Conservation (phyloP, 2,888 invertebrate species). For the Hanleya hanleyi region DNA sequence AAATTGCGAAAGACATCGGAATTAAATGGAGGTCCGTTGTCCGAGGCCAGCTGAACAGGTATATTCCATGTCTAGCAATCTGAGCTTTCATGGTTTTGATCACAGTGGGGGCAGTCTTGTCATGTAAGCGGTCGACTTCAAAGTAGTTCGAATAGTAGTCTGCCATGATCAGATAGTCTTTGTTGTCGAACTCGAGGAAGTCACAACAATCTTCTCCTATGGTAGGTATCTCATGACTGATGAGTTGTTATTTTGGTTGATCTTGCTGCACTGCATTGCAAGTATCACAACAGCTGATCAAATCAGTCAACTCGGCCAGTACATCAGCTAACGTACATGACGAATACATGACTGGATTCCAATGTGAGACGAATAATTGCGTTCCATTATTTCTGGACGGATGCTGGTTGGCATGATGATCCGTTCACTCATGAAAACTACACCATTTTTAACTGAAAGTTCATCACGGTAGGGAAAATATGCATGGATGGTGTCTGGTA, state of each 20-base stretch:
- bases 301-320: not conserved
- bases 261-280: not conserved
- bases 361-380: too few species aligned
- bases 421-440: not conserved
- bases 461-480: conserved; percentile 1
- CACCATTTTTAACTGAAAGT: not conserved
- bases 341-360: not conserved
- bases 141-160: too few species aligned
- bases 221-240: not conserved
- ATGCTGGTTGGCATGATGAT: too few species aligned
- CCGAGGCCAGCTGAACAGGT: not conserved
- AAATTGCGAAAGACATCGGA: too few species aligned
- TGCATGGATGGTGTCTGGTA: not conserved
- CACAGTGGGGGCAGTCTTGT: conserved; percentile 4
- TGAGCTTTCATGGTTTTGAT: conserved; percentile 15
- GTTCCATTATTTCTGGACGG: too few species aligned
- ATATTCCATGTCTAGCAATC: conserved; percentile 10
- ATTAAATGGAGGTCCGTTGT: conserved; percentile 12
- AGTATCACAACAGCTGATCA: too few species aligned
- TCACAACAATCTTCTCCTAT: conserved; percentile 7
- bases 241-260: not conserved
- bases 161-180: too few species aligned
- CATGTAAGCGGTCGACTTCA: conserved; percentile 17
- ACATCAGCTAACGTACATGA: not conserved
- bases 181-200: conserved; percentile 1